Evolutionary conservation across 2,797 vertebrate genomes (phyloP), one percentile per base, ranked within the genome.

Genomic region (Rhinogobio ventralis): DNA sequence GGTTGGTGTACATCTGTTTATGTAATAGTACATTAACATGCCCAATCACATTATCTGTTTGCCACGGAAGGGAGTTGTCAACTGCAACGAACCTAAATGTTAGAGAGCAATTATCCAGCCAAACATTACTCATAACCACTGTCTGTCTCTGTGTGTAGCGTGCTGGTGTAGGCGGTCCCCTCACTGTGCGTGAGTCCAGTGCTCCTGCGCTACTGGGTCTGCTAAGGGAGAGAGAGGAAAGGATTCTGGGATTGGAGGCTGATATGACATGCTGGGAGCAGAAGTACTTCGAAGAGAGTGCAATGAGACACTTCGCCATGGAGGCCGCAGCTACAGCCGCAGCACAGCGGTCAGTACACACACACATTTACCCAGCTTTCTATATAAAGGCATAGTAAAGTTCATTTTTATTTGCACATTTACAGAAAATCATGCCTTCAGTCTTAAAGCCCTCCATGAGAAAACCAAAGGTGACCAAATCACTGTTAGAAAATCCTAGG

Each of bases 221-320:
- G 87, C 91, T 99, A 87, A 93, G 97, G 82, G 98, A 99, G 91
- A 96, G 94, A 66, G 98, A 99, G 89, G 98, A 99, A 89, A 93
- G 95, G 60, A 95, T 99, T 85, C 91, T 99, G 91, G 97, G 97
- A 0, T 93, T 99, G 88, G 98, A 99, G 91, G 98, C 98, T 0
- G 98, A 99, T 90, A 98, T 99, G 96, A 99, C 96, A 82, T 97
- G 96, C 92, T 99, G 98, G 98, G 97, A 99, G 90, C 98, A 99
- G 88, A 99, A 99, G 88, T 99, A 98, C 85, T 91, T 99, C 88
- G 98, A 99, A 92, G 98, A 99, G 87, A 97, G 97, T 88, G 98
- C 98, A 91, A 99, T 99, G 97, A 95, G 97, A 86, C 97, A 99
- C 93, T 99, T 99, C 1, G 98, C 97, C 71, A 98, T 99, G 98